Evolutionary conservation across 2,888 invertebrate species (phyloP), one percentile per base, ranked within the genome.

Genomic region (Hemicrepidius hirtus): DNA sequence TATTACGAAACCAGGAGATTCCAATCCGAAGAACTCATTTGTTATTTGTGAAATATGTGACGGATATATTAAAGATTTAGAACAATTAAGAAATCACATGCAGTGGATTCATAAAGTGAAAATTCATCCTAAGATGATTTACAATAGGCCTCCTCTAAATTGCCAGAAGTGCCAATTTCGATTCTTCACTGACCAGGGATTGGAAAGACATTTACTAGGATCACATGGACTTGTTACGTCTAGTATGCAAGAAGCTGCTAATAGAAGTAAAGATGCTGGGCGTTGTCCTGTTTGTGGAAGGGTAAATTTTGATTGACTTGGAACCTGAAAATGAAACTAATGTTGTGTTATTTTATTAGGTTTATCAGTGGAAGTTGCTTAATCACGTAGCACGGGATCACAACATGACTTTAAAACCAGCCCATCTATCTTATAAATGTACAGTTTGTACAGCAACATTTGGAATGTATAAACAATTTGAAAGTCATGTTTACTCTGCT

Each of bases 31-130:
- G 85, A 93, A 92, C 79, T 92, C 94, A 28, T 96, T 96, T 86
- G 97, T 97, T 77, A 95, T 97, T 79, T 98, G 98, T 86, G 98
- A 98, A 88, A 97, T 98, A 76, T 98, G 98, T 87, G 98, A 98
- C 83, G 97, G 97, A 20, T 97, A 97, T 84, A 97, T 98, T 75
- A 97, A 97, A 89, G 97, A 98, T 86, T 89, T 97, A 82, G 97
- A 97, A 82, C 97, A 97, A 84, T 88, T 98, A 75, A 90, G 97
- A 76, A 97, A 97, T 86, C 98, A 98, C 84, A 97, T 98, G 96
- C 97, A 97, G 84, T 97, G 97, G 95, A 97, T 97, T 85, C 98
- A 98, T 86, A 97, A 97, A 91, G 96, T 97, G 79, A 97, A 97
- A 87, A 97, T 97, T 82, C 97, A 97, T 87, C 96, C 97, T 68